phyloP scores from a whole-genome alignment of 2,797 vertebrate genomes.

The Typhlichthys subterraneus region DNA sequence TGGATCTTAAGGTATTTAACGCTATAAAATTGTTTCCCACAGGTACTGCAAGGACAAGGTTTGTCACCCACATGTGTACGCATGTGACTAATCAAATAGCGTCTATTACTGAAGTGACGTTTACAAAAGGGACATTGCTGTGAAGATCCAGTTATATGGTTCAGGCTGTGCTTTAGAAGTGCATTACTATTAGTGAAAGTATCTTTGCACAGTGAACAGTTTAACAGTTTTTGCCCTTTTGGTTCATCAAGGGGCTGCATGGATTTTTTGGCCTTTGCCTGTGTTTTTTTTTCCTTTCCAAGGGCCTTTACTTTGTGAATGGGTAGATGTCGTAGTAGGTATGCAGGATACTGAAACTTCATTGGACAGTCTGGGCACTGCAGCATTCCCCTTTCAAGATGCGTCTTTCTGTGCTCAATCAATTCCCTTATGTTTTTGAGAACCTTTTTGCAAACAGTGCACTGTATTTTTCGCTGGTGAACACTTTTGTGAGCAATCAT shows the following conservation, averaged over 20 bases:
- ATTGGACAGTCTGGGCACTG: slow-evolving; percentile 77
- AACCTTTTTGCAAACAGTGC: slow-evolving; percentile 77
- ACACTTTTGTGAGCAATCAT: slow-evolving; percentile 70
- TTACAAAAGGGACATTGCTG: slow-evolving; percentile 78
- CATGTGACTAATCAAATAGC: slow-evolving; percentile 72
- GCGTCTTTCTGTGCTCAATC: slow-evolving; percentile 73
- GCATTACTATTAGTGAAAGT: slow-evolving; percentile 56
- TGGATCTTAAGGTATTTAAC: slow-evolving; percentile 60
- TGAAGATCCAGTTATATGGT: slow-evolving; percentile 62
- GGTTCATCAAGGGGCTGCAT: slow-evolving; percentile 30
- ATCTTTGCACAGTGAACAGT: slow-evolving; percentile 73
- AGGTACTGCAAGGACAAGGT: slow-evolving; percentile 65
- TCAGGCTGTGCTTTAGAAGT: slow-evolving; percentile 71
- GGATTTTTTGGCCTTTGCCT: slow-evolving; percentile 16
- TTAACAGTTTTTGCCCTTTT: slow-evolving; percentile 24
- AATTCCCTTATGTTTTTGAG: slow-evolving; percentile 73
- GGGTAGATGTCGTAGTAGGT: slow-evolving; percentile 71
- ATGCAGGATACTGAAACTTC: slow-evolving; percentile 71
- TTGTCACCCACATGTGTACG: slow-evolving; percentile 73
- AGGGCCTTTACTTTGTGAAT: slow-evolving; percentile 50
- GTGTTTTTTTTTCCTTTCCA: slow-evolving; percentile 16
- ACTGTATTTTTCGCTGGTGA: slow-evolving; percentile 77
- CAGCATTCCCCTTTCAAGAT: slow-evolving; percentile 70
- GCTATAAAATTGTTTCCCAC: slow-evolving; percentile 71
- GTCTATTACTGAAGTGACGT: slow-evolving; percentile 45